Conservation (phyloP, 2,797 vertebrate genomes). For the Poeciliopsis gracilis region DNA sequence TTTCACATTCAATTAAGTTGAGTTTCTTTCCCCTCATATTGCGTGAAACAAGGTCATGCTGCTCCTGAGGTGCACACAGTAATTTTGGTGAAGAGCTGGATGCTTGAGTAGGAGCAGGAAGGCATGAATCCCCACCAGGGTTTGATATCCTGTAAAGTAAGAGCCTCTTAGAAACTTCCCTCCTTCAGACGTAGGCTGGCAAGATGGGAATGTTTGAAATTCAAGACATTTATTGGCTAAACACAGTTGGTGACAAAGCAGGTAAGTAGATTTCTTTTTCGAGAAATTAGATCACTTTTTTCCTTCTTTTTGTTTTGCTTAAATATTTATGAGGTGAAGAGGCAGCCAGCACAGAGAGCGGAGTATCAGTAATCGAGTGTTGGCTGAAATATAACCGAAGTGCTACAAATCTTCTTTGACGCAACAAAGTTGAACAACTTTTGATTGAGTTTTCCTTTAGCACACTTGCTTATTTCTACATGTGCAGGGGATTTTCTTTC, state of each 20-base stretch:
- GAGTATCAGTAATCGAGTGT: not conserved
- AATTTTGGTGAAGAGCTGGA: conserved; percentile 50
- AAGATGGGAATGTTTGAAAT: conserved; percentile 3
- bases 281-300: not conserved
- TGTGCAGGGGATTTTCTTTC: not conserved
- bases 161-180: conserved; percentile 11
- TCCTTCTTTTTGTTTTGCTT: not conserved
- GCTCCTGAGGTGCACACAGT: conserved; percentile 44
- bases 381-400: not conserved
- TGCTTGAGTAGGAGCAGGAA: conserved; percentile 35
- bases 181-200: conserved; percentile 1
- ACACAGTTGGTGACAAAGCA: not conserved
- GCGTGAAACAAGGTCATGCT: conserved; percentile 57
- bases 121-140: conserved; percentile 34
- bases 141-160: conserved; percentile 30
- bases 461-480: not conserved
- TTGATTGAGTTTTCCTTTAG: not conserved
- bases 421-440: not conserved
- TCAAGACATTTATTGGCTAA: conserved; percentile 5
- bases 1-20: conserved; percentile 61
- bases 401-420: not conserved
- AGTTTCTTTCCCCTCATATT: conserved; percentile 46
- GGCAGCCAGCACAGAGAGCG: not conserved
- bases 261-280: not conserved
- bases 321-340: not conserved